Base-by-base conservation (phyloP, 92 coral and sea anemone species). In the Umimayanthus kanabou region DNA sequence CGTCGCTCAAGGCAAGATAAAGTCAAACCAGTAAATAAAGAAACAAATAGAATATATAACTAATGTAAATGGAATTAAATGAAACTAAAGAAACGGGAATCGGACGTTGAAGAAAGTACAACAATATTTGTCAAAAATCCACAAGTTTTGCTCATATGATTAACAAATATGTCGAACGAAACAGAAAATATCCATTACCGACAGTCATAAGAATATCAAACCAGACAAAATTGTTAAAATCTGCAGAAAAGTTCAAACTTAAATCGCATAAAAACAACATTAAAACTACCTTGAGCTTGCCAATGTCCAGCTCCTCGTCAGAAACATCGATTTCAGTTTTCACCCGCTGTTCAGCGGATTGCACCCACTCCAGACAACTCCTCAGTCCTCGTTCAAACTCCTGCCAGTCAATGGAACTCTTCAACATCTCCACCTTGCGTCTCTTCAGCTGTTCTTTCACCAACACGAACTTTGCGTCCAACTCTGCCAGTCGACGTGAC, bases 331-430 rank as follows among this genome's bases (percentile, higher is more conserved):
- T 42, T 69, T 87, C 93, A 64, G 88, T 80, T 39, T 70, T 79
- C 64, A 92, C 74, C 61, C 82, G 94, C 47, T 86, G 88, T 28
- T 90, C 95, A 39, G 92, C 90, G 72, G 83, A 84, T n/a, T 89
- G 74, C 39, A 92, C 92, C 98, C 98, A 95, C 74, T 95, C 96
- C 87, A 89, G 57, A 58, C 93, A 91, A 79, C 88, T 89, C 84
- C 71, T 78, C 45, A 95, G 82, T 30, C 98, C 98, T 58, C 87
- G 84, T 45, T 93, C 93, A 90, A 95, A 93, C 64, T 95, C 98
- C 61, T 92, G 93, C 98, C 98, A 95, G 88, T 95, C 98, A 22
- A 95, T 85, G 9, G 98, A 95, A 67, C 89, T 88, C 66, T 92
- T 93, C 53, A 95, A 70, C 88, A 95, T 86, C 86, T 95, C 94